phyloP scores from a whole-genome alignment of 2,797 vertebrate genomes.

The Lutjanus argentimaculatus region DNA sequence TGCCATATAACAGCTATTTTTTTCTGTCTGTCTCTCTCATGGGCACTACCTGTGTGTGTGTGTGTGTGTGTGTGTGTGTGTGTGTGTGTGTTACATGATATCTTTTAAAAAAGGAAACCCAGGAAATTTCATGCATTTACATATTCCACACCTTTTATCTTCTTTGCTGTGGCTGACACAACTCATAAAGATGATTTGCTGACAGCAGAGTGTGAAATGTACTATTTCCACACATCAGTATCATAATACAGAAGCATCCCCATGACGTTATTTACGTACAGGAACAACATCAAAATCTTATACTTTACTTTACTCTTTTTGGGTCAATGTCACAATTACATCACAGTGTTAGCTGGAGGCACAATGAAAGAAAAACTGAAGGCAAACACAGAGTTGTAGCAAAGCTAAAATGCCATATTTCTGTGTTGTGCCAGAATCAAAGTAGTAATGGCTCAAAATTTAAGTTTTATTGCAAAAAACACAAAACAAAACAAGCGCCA shows the following conservation, averaged over 20 bases:
- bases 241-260: slow-evolving; percentile 1
- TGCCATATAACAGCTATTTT: not conserved
- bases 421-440: too few species aligned
- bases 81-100: not conserved
- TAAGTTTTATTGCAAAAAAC: too few species aligned
- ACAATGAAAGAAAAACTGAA: too few species aligned
- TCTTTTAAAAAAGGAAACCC: not conserved
- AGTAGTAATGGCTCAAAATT: too few species aligned
- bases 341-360: too few species aligned
- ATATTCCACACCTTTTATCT: not conserved
- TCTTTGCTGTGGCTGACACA: not conserved
- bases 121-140: not conserved
- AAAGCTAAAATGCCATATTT: too few species aligned
- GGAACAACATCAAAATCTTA: slow-evolving; percentile 7
- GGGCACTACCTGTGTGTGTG: not conserved
- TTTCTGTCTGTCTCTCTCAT: slow-evolving; percentile 4
- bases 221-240: slow-evolving; percentile 2
- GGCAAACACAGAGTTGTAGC: too few species aligned
- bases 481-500: too few species aligned
- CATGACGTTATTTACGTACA: slow-evolving; percentile 4
- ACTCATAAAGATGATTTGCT: slow-evolving; percentile 1
- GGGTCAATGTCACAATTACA: too few species aligned
- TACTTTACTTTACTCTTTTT: not conserved
- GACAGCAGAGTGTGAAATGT: not conserved
- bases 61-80: not conserved